These are phyloP conservation scores for Blastobasis adustella DNA, from an alignment of 2,888 invertebrate species.

Conservation along the genomic window DNA sequence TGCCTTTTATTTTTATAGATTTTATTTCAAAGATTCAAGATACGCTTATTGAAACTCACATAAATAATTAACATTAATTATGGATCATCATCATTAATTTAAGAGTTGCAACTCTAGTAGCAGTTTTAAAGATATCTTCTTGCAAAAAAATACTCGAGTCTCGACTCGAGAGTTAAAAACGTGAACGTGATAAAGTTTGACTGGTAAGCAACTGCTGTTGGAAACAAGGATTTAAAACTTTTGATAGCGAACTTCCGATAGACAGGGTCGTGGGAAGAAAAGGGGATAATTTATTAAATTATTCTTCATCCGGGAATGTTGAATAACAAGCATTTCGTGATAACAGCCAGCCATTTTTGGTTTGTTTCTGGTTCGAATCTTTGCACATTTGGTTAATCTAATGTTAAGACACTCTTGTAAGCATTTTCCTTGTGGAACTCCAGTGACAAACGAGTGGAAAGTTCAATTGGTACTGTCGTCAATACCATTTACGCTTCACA, in stretches of 20 bases:
- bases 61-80: too few species aligned
- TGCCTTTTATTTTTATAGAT: too few species aligned
- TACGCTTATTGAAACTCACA: too few species aligned
- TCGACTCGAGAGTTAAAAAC: neutral
- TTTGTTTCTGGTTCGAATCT: neutral
- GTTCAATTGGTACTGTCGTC: too few species aligned
- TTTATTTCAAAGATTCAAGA: too few species aligned
- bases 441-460: too few species aligned
- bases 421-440: too few species aligned
- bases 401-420: too few species aligned
- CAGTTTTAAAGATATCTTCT: neutral
- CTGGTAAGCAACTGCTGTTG: constrained; percentile 4
- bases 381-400: neutral
- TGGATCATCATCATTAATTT: too few species aligned
- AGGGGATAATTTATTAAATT: constrained; percentile 15
- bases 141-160: neutral
- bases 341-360: neutral
- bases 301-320: constrained; percentile 11
- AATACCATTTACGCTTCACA: too few species aligned
- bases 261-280: constrained; percentile 9
- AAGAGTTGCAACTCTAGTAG: too few species aligned
- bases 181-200: constrained; percentile 5
- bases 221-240: constrained; percentile 10
- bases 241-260: constrained; percentile 14
- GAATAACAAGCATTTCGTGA: neutral